These are phyloP conservation scores for Watsonalla cultraria DNA, from an alignment of 2,888 invertebrate genomes.

Conservation along the genomic window DNA sequence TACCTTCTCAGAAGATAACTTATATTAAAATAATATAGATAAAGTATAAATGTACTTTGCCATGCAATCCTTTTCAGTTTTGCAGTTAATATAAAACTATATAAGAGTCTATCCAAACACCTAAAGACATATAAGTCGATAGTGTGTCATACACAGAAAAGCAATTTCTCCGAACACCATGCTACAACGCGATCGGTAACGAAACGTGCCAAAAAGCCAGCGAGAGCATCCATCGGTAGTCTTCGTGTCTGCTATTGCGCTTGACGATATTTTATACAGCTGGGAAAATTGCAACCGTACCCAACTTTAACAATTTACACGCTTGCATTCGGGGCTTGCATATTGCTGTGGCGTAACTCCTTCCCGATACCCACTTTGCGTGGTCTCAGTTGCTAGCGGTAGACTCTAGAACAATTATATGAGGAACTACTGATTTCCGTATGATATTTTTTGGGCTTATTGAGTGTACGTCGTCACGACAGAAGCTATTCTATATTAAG, in stretches of 20 bases:
- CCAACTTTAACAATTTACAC: conserved; percentile 71
- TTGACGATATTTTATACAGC: conserved; percentile 68
- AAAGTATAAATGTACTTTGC: too few species aligned
- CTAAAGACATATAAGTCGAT: background rate
- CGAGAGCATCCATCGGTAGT: conserved; percentile 44
- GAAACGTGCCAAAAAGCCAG: conserved; percentile 59
- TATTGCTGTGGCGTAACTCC: conserved; percentile 34
- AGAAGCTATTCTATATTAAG: too few species aligned
- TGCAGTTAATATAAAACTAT: background rate
- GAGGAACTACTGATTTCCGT: too few species aligned
- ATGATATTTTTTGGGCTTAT: too few species aligned
- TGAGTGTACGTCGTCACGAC: too few species aligned
- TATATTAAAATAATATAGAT: too few species aligned
- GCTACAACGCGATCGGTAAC: conserved; percentile 9
- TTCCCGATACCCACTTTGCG: conserved; percentile 9
- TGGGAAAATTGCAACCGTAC: conserved; percentile 65
- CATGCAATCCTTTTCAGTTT: background rate
- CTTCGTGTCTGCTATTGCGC: conserved; percentile 39
- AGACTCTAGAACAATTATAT: background rate
- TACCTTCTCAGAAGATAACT: too few species aligned
- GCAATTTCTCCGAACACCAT: conserved; percentile 14
- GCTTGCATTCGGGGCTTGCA: conserved; percentile 41
- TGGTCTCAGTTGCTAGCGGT: background rate
- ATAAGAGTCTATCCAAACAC: background rate
- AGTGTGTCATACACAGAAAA: conserved; percentile 6